Base-by-base conservation (phyloP, 23 tunicate species). In the Ascidia mentula region DNA sequence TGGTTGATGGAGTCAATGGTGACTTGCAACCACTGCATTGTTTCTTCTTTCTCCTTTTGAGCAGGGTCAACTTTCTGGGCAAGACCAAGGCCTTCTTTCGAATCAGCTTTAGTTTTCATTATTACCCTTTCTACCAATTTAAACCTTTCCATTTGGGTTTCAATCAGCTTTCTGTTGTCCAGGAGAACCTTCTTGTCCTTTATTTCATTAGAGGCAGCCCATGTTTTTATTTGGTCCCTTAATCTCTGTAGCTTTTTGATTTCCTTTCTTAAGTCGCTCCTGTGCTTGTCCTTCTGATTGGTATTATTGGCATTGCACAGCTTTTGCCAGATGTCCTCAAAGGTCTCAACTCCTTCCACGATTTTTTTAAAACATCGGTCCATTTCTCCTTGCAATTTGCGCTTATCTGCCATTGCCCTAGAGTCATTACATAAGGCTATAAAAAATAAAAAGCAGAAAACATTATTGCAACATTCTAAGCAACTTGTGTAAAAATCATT, bases 91-190 rank as follows among this genome's bases (percentile, higher is more conserved):
- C 99, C 99, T 91, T 95, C 99, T 86, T 95, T 91, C 46, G 97
- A 91, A 76, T 90, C 91, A 1, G 99, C 97, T 74, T 95, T 95
- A 2, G 99, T 95, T 77, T 95, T 95, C 31, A 97, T 95, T n/a
- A n/a, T n/a, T 46, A 91, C 99, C 0, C 99, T 37, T 76, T 95
- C 99, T 3, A 95, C 99, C 34, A 90, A 86, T 87, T 95, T 95
- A 76, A 95, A 95, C 76, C 93, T 69, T 61, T 95, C 99, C 99
- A 95, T 95, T 74, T 90, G 99, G 37, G 96, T 95, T 87, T 95
- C 99, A 69, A 95, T 95, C 36, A 90, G 76, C 37, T 82, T 92
- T 61, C 99, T 75, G 40, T 95, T 32, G 0, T 90, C 90, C 37
- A 90, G 40, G 36, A 95, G 37, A 30, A 35, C n/a, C 72, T 73